A percentile compares a stretch with the other conserved stretches of the same genome.
phyloP scores from a whole-genome alignment of 1,140 invertebrate species.

The Pseudomyrmex flavicornis region DNA sequence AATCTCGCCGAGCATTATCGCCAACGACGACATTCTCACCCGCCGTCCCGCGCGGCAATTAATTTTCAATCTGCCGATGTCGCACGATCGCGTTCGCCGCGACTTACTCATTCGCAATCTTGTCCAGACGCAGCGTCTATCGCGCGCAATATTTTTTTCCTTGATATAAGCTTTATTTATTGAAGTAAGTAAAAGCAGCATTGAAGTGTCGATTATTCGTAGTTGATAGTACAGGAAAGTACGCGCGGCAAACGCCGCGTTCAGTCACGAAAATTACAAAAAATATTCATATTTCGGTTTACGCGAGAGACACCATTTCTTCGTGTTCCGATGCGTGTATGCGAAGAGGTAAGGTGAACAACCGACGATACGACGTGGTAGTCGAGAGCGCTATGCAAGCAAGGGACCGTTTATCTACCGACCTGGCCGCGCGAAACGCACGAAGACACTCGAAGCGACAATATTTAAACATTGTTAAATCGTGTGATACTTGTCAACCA shows the following conservation, averaged over 20 bases:
- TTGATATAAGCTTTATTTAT: neutral
- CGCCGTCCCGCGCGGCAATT: slow-evolving; percentile 54
- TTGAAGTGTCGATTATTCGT: no score
- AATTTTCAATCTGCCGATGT: slow-evolving; percentile 58
- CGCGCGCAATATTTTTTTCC: neutral
- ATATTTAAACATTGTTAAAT: slow-evolving; percentile 77
- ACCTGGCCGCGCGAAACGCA: slow-evolving; percentile 51
- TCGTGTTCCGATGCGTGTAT: slow-evolving; percentile 55
- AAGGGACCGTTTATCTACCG: slow-evolving; percentile 73
- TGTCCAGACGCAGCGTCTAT: slow-evolving; percentile 13
- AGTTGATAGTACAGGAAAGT: neutral
- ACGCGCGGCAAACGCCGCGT: neutral
- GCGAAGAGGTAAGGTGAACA: slow-evolving; percentile 60
- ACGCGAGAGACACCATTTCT: slow-evolving; percentile 9
- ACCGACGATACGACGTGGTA: slow-evolving; percentile 61
- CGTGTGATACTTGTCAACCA: slow-evolving; percentile 67
- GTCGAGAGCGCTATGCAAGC: slow-evolving; percentile 72
- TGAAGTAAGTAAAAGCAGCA: no score
- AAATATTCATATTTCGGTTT: slow-evolving; percentile 7
- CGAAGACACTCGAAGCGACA: slow-evolving; percentile 66
- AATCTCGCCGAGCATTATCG: slow-evolving; percentile 45
- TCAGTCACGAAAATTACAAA: neutral
- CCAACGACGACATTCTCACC: neutral
- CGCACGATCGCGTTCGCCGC: slow-evolving; percentile 26
- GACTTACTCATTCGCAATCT: slow-evolving; percentile 63